Evolutionary conservation across 2,113 vertebrate species (phyloP).

Genomic region (Tenebrosternarchus preto): DNA sequence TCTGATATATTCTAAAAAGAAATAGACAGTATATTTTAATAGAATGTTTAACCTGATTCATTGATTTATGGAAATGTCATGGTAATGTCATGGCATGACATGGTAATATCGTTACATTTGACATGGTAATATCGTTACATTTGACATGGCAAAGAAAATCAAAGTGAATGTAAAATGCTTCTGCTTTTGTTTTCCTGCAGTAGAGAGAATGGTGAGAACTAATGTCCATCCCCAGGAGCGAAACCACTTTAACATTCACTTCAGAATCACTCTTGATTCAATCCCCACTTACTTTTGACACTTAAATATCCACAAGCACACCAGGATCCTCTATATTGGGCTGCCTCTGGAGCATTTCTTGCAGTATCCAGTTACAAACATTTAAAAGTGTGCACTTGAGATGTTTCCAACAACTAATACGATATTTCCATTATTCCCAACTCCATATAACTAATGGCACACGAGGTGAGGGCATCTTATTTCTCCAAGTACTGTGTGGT

Average conservation of each 20-base stretch:
- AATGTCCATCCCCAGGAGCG: not conserved
- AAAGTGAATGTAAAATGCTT: too few species aligned
- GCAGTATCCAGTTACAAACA: conserved; percentile 61
- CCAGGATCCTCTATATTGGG: conserved; percentile 29
- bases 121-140: not conserved
- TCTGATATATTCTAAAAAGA: too few species aligned
- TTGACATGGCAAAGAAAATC: not conserved
- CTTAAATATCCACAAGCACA: conserved; percentile 20
- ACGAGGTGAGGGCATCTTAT: conserved; percentile 62
- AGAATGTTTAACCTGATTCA: not conserved
- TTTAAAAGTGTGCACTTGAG: conserved; percentile 69
- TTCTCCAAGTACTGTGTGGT: conserved; percentile 54
- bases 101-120: not conserved
- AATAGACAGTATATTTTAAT: too few species aligned
- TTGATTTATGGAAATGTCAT: too few species aligned
- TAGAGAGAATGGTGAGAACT: not conserved
- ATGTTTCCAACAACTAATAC: conserved; percentile 67
- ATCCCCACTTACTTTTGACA: not conserved
- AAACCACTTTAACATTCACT: not conserved
- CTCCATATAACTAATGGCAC: conserved; percentile 51
- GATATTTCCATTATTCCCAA: conserved; percentile 60
- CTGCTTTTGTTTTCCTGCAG: not conserved
- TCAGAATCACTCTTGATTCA: conserved; percentile 1
- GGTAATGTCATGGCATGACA: too few species aligned
- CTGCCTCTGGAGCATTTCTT: conserved; percentile 49